Conservation (phyloP, 2,113 vertebrate genomes). For the Chinchilla lanigera region DNA sequence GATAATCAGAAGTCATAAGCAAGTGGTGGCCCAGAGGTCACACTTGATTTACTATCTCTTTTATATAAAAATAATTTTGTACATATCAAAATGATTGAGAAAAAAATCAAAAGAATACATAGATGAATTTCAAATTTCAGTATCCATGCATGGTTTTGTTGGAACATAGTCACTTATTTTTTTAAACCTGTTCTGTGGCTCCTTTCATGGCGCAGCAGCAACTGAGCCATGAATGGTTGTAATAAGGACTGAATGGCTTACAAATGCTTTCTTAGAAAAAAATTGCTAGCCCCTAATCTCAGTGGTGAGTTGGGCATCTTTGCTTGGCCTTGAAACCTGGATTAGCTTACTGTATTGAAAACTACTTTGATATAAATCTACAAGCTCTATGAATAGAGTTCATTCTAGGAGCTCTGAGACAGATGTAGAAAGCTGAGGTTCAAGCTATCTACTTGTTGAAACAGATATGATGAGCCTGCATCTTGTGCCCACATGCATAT, state of each 20-base stretch:
- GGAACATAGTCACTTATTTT: background rate
- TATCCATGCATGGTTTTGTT: background rate
- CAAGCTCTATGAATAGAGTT: background rate
- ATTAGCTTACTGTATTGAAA: background rate
- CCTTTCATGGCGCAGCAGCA: background rate
- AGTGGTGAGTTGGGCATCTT: background rate
- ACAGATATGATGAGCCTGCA: background rate
- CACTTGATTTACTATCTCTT: background rate
- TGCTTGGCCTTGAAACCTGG: background rate
- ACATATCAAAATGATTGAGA: background rate
- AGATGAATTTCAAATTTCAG: background rate
- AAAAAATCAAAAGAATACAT: background rate
- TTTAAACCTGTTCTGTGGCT: background rate
- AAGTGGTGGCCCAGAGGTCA: background rate
- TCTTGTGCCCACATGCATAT: background rate
- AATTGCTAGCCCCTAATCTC: background rate
- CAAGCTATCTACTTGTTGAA: background rate
- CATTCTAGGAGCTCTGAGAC: background rate
- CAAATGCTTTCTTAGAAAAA: background rate
- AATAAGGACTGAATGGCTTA: background rate
- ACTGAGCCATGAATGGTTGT: background rate
- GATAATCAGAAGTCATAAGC: background rate
- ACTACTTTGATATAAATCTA: background rate
- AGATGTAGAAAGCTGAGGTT: background rate
- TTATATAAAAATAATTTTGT: background rate